Conservation (phyloP, 92 coral and sea anemone species). For the Pocillopora grandis region DNA sequence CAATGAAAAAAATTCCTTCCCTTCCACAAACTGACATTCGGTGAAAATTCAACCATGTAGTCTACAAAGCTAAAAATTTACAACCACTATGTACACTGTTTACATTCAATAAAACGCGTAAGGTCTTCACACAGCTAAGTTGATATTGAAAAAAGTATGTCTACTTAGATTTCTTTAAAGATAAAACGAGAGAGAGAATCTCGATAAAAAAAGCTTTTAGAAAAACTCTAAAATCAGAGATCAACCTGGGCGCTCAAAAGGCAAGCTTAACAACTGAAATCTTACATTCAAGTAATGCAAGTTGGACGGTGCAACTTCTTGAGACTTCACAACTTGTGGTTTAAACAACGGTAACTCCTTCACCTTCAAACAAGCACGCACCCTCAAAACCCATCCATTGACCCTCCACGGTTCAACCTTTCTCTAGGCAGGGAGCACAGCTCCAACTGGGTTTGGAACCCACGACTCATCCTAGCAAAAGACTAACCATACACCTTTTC, state of each 20-base stretch:
- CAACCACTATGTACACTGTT: constrained; percentile 22
- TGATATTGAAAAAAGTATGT: not conserved
- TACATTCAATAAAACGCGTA: constrained; percentile 8
- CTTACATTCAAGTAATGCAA: not conserved
- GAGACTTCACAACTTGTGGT: no score
- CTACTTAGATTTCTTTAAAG: not conserved
- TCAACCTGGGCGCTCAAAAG: not conserved
- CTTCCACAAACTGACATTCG: constrained; percentile 12
- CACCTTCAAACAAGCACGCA: no score
- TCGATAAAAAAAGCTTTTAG: not conserved
- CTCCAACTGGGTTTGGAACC: not conserved
- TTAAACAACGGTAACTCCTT: no score
- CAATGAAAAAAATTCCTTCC: not conserved
- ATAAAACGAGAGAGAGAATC: not conserved
- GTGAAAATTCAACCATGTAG: not conserved
- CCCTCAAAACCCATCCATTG: no score
- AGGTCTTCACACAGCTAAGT: not conserved
- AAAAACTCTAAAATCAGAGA: not conserved
- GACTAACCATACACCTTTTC: not conserved
- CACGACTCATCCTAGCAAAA: not conserved
- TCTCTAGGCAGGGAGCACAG: not conserved
- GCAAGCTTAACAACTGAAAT: not conserved
- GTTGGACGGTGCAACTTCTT: no score
- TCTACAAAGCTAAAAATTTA: constrained; percentile 11
- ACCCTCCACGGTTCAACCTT: not conserved